Evolutionary conservation across 2,888 invertebrate species (phyloP), one percentile per base, ranked within the genome.

Genomic region (Sicus ferrugineus): DNA sequence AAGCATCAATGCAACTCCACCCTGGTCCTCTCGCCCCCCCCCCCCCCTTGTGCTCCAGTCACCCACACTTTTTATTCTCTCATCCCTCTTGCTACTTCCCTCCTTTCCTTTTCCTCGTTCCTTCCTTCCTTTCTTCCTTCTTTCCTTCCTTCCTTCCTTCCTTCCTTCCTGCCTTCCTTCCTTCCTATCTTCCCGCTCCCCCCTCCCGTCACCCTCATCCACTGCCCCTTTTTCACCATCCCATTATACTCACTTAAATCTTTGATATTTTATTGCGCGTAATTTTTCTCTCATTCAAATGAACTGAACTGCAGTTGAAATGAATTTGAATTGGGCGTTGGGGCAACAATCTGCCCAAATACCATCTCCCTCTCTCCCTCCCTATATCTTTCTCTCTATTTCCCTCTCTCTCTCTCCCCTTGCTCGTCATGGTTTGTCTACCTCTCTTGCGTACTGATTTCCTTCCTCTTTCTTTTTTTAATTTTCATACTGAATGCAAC

Each of bases 301-400:
- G 65, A 65, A 65, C 65, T 65, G 65, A 65, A 65, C 64, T 65
- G 64, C 21, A 65, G 52, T 65, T 65, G 54, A 65, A 65, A 65
- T 65, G 54, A 65, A 65, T 65, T 65, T 65, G 65, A 65, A 65
- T 64, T 64, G 28, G 16, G 19, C n/a, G n/a, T n/a, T n/a, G n/a
- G n/a, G n/a, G n/a, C n/a, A n/a, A n/a, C n/a, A n/a, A n/a, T n/a
- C n/a, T n/a, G n/a, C n/a, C n/a, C n/a, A 4, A 21, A 19, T 11
- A 59, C 7, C 1, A n/a, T 21, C 38, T 21, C 26, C 11, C 26
- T 46, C 42, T 2, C 3, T 5, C 42, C 62, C 3, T 4, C n/a
- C 30, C 28, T 42, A 2, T 26, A 1, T 2, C 46, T 26, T 48
- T n/a, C n/a, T n/a, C n/a, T n/a, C n/a, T n/a, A n/a, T n/a, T n/a